phyloP scores from a whole-genome alignment of 2,113 vertebrate species.

The Cavia aperea region DNA sequence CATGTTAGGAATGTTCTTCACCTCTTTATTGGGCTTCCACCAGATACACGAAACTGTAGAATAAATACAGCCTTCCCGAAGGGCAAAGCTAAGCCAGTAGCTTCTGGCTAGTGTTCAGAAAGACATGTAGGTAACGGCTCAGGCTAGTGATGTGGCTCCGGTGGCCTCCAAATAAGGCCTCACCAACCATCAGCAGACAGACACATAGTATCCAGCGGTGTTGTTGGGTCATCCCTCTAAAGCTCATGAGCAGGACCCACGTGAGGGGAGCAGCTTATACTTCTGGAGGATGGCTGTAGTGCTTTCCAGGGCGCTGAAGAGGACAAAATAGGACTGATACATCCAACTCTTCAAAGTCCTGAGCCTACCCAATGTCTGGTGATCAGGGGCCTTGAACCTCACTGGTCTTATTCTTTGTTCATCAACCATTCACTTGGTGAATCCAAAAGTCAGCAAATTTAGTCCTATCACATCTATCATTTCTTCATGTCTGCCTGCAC shows the following conservation, averaged over 20 bases:
- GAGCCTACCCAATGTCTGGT: neutral
- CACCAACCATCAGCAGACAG: neutral
- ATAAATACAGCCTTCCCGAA: neutral
- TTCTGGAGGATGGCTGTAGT: constrained; percentile 85
- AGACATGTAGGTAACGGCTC: neutral
- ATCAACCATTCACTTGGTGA: neutral
- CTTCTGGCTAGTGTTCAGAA: constrained; percentile 18
- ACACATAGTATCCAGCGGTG: constrained; percentile 71
- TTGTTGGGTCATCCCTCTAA: constrained; percentile 10
- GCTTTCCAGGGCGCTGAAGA: constrained; percentile 81
- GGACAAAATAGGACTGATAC: constrained; percentile 1
- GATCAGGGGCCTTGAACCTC: neutral
- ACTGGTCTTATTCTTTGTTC: neutral
- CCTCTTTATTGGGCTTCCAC: constrained; percentile 13
- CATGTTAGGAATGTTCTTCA: constrained; percentile 34
- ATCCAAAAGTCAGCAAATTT: neutral
- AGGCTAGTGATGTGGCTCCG: neutral
- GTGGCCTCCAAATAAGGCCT: constrained; percentile 66
- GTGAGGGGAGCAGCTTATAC: constrained; percentile 78
- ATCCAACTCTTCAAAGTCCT: neutral
- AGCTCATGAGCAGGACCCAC: constrained; percentile 43
- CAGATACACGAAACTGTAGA: neutral
- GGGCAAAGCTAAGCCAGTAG: neutral
- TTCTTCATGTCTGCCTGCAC: neutral
- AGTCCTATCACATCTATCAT: neutral